These are phyloP conservation scores for Megathymus violae DNA, from an alignment of 1,140 invertebrate genomes.

Conservation along the genomic window DNA sequence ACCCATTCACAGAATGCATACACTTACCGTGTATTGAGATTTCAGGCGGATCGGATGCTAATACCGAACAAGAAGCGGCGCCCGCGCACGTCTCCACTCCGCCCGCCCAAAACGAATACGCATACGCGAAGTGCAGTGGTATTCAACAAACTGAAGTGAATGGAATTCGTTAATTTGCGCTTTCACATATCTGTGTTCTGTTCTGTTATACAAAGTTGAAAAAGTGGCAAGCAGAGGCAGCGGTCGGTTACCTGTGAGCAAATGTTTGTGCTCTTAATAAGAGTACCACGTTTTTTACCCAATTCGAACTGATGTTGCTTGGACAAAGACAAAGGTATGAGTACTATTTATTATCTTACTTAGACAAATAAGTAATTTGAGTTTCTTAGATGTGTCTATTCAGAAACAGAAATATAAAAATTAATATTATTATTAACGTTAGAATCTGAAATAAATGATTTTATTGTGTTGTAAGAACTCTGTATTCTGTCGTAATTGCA, in stretches of 20 bases:
- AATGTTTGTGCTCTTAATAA: conserved; percentile 75
- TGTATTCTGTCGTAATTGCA: too few species aligned
- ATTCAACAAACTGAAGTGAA: neutral
- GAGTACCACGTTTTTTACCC: conserved; percentile 58
- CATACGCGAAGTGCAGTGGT: conserved; percentile 22
- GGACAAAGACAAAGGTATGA: conserved; percentile 21
- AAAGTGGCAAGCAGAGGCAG: conserved; percentile 49
- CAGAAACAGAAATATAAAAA: too few species aligned
- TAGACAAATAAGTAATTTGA: too few species aligned
- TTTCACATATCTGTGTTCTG: conserved; percentile 37
- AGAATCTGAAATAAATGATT: too few species aligned
- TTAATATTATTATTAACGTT: too few species aligned
- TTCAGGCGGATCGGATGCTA: conserved; percentile 52
- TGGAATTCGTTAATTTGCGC: conserved; percentile 9
- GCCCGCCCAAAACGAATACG: conserved; percentile 66
- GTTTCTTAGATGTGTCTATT: too few species aligned
- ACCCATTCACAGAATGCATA: conserved; percentile 53
- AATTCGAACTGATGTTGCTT: conserved; percentile 43
- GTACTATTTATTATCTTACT: too few species aligned
- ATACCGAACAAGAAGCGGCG: conserved; percentile 62
- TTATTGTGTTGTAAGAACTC: too few species aligned
- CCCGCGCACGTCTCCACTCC: conserved; percentile 72
- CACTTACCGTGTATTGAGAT: conserved; percentile 49
- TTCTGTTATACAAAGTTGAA: conserved; percentile 48
- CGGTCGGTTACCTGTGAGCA: conserved; percentile 47